A percentile compares a stretch with the other conserved stretches of the same genome.
phyloP scores from a whole-genome alignment of 2,888 invertebrate species.

The Eulithis prunata region DNA sequence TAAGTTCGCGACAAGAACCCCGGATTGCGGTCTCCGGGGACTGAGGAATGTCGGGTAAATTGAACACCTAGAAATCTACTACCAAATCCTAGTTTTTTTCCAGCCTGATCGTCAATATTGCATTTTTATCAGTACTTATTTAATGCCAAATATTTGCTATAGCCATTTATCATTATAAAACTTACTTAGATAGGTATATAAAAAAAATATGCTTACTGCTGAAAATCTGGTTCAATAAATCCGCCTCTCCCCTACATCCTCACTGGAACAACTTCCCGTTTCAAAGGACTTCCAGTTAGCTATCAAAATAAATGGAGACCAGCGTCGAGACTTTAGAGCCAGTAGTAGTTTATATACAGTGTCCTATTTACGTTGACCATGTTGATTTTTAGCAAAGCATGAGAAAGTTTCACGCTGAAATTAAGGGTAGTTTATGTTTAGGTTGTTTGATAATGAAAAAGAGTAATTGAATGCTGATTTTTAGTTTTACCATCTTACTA shows the following conservation, averaged over 20 bases:
- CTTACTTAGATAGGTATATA: too few relatives aligned
- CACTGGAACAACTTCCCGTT: constrained; percentile 26
- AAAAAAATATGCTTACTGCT: background rate
- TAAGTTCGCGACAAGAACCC: constrained; percentile 24
- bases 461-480: too few relatives aligned
- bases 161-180: too few relatives aligned
- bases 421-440: too few relatives aligned
- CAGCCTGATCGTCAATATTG: too few relatives aligned
- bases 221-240: background rate
- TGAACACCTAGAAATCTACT: background rate
- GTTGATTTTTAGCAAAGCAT: background rate
- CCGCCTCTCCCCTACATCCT: constrained; percentile 5
- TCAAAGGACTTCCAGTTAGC: constrained; percentile 18
- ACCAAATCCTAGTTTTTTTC: background rate
- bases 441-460: too few relatives aligned
- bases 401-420: background rate
- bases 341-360: background rate
- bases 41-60: background rate
- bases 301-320: constrained; percentile 4
- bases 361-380: background rate
- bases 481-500: too few relatives aligned
- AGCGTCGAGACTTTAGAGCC: background rate
- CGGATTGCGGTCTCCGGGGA: constrained; percentile 23
- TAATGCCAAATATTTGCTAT: background rate
- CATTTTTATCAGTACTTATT: background rate